phyloP scores from a whole-genome alignment of 2,797 vertebrate genomes.

The Pelochelys cantorii region DNA sequence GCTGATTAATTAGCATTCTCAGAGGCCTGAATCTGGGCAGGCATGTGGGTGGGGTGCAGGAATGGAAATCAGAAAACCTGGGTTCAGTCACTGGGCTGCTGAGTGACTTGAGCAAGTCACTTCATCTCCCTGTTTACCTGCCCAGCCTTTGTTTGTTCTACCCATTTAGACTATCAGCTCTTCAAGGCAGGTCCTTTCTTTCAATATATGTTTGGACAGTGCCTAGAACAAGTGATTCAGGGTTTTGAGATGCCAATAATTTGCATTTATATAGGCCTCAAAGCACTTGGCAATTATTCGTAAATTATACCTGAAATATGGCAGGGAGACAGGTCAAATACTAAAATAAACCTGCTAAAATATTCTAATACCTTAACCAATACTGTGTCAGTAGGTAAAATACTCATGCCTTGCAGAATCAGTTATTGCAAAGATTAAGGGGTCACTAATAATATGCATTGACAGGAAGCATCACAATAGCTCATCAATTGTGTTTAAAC shows the following conservation, averaged over 20 bases:
- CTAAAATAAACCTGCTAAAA: not conserved
- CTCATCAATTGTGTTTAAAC: not conserved
- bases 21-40: not conserved
- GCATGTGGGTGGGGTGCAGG: not conserved
- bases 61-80: not conserved
- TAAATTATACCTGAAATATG: not conserved
- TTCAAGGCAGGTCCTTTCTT: not conserved
- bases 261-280: not conserved
- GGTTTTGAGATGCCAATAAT: fast-evolving
- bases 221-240: not conserved
- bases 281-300: fast-evolving
- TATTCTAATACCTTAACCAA: not conserved
- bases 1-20: not conserved
- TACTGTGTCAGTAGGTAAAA: not conserved
- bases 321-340: not conserved
- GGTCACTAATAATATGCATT: not conserved
- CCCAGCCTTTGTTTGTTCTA: not conserved
- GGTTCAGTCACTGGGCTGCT: not conserved
- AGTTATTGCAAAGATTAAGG: not conserved
- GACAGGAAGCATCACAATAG: not conserved
- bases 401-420: not conserved
- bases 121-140: not conserved
- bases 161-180: not conserved
- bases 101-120: not conserved
- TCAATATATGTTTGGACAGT: not conserved